Evolutionary conservation across 2,797 vertebrate species (phyloP), one percentile per base, ranked within the genome.

Genomic region (Discoglossus pictus): DNA sequence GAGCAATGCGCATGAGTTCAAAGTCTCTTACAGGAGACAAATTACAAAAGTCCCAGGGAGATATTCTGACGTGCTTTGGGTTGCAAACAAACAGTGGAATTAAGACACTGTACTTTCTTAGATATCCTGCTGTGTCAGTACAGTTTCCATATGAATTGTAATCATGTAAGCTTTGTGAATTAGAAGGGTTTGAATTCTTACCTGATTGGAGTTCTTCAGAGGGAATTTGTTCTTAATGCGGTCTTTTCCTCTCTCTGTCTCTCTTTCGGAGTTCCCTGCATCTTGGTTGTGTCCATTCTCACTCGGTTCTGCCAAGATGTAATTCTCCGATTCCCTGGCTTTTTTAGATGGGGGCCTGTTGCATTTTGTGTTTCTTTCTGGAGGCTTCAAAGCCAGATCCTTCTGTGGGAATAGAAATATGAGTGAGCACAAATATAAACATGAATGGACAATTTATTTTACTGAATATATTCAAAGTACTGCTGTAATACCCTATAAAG

Each of bases 131-230:
- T n/a, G n/a, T n/a, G n/a, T n/a, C n/a, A n/a, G n/a, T n/a, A n/a
- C n/a, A n/a, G n/a, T n/a, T n/a, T n/a, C n/a, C n/a, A n/a, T n/a
- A n/a, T n/a, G n/a, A n/a, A n/a, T n/a, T n/a, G n/a, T n/a, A n/a
- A n/a, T n/a, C n/a, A n/a, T n/a, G n/a, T n/a, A n/a, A n/a, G n/a
- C n/a, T n/a, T n/a, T n/a, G n/a, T n/a, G n/a, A n/a, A n/a, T n/a
- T n/a, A 34, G 12, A 21, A 11, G 20, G 20, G 9, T 11, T 12
- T 36, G 17, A 2, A 43, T 79, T 90, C 91, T 83, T 79, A 99
- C 97, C 93, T 92, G 94, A 78, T 95, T 93, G 78, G 90, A 88
- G 68, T 92, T 90, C 88, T 98, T 97, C 76, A 94, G 87, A 7
- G 95, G 94, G 0, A 91, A 88, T 80, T 90, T 98, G 89, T 92